Conservation (phyloP, 1,140 invertebrate species). For the Drosophila malerkotliana region DNA sequence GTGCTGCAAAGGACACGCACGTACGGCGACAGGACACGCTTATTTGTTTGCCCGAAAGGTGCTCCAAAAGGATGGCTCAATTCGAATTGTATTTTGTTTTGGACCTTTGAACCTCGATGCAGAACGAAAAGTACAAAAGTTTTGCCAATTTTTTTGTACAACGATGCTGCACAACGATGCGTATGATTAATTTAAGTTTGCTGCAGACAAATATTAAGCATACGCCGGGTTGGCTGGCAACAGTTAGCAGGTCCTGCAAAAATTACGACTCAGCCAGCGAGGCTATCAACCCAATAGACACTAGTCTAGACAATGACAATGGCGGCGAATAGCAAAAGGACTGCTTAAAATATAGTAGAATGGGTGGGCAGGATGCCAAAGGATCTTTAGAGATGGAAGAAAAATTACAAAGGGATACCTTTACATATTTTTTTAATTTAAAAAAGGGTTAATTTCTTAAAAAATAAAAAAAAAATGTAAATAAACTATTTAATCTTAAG, state of each 20-base stretch:
- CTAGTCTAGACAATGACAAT: slow-evolving; percentile 73
- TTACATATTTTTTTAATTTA: too few relatives aligned
- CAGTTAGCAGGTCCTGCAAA: slow-evolving; percentile 10
- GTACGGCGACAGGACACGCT: slow-evolving; percentile 43
- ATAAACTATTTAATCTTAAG: too few relatives aligned
- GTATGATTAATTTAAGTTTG: slow-evolving; percentile 76
- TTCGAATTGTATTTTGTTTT: slow-evolving; percentile 21
- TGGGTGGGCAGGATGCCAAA: slow-evolving; percentile 8
- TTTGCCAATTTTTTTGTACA: slow-evolving; percentile 39
- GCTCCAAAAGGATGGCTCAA: slow-evolving; percentile 31
- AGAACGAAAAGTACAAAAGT: slow-evolving; percentile 14
- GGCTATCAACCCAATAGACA: slow-evolving; percentile 46
- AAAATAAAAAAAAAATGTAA: too few relatives aligned
- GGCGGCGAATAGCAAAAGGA: slow-evolving; percentile 54
- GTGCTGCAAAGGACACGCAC: slow-evolving; percentile 35
- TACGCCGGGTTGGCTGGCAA: slow-evolving; percentile 21
- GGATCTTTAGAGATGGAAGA: slow-evolving; percentile 18
- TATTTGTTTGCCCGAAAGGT: slow-evolving; percentile 63
- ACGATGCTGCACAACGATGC: slow-evolving; percentile 57
- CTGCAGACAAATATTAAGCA: slow-evolving; percentile 68
- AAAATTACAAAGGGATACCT: not conserved
- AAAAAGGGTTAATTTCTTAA: too few relatives aligned
- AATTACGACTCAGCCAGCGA: slow-evolving; percentile 2
- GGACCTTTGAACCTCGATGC: slow-evolving; percentile 32
- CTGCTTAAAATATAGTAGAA: slow-evolving; percentile 38